phyloP scores from a whole-genome alignment of 1,140 invertebrate genomes.

The Agrypnia vestita region DNA sequence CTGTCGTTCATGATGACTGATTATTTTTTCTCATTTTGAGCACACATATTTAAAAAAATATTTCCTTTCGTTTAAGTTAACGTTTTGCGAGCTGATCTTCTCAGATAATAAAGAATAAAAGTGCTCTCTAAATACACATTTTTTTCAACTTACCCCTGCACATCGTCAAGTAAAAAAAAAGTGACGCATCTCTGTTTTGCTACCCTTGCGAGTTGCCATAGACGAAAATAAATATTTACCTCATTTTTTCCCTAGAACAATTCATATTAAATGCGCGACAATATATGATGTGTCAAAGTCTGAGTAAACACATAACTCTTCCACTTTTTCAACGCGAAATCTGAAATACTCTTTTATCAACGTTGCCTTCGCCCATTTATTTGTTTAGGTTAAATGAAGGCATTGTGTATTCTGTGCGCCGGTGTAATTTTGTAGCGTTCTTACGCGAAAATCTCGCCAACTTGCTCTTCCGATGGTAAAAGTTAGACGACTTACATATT shows the following conservation, averaged over 20 bases:
- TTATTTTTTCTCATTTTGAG: too few relatives aligned
- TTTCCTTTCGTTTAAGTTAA: too few relatives aligned
- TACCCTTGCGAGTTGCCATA: not conserved
- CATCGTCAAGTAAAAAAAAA: not conserved
- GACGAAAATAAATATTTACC: slow-evolving; percentile 13
- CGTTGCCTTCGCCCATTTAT: not conserved
- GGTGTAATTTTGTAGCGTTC: not conserved
- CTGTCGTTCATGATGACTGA: too few relatives aligned
- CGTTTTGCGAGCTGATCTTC: too few relatives aligned
- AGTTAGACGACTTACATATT: not conserved
- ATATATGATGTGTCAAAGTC: slow-evolving; percentile 23
- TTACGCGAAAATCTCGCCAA: not conserved
- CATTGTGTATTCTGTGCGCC: not conserved
- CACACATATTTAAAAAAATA: too few relatives aligned
- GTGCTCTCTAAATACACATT: too few relatives aligned
- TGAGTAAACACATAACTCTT: slow-evolving; percentile 18
- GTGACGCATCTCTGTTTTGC: slow-evolving; percentile 5
- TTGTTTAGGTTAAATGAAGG: not conserved
- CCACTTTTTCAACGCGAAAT: not conserved
- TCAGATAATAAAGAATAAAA: too few relatives aligned
- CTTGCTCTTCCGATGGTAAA: not conserved
- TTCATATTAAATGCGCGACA: slow-evolving; percentile 7
- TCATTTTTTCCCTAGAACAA: slow-evolving; percentile 25
- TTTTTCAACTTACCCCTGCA: not conserved
- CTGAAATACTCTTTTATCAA: slow-evolving; percentile 6